Evolutionary conservation across 2,888 invertebrate genomes (phyloP).

Genomic region (Leptinotarsa juncta): DNA sequence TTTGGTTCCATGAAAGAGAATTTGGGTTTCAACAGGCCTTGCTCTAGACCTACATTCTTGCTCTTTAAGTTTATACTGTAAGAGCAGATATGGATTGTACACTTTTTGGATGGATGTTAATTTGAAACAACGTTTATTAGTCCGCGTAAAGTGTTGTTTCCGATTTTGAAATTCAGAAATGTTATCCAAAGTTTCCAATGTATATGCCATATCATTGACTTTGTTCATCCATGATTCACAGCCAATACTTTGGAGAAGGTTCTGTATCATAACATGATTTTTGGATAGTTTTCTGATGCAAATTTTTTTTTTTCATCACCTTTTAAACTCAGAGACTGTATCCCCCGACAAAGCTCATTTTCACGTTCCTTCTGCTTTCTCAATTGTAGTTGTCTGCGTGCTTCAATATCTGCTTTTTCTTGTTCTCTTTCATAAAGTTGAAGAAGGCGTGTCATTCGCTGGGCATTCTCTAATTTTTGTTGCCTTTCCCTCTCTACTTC

Average conservation of each 20-base stretch:
- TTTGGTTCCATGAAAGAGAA: constrained; percentile 56
- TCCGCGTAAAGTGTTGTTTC: constrained; percentile 2
- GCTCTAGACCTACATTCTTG: not conserved
- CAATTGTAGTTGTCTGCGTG: constrained; percentile 8
- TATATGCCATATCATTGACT: not conserved
- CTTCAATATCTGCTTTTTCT: not conserved
- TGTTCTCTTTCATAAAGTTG: not conserved
- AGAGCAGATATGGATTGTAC: constrained; percentile 24
- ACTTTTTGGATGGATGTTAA: constrained; percentile 19
- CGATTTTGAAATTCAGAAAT: constrained; percentile 7
- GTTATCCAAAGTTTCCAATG: not conserved
- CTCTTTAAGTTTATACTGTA: constrained; percentile 27
- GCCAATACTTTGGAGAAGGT: constrained; percentile 15
- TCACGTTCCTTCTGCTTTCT: not conserved
- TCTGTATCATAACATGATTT: constrained; percentile 4
- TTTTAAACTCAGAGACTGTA: not conserved
- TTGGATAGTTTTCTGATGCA: not conserved
- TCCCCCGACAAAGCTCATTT: not conserved
- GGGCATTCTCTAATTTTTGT: not conserved
- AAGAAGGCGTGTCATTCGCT: not conserved
- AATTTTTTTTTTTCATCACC: not conserved
- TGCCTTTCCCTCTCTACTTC: not conserved
- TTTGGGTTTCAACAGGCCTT: constrained; percentile 15
- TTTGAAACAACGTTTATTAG: constrained; percentile 16
- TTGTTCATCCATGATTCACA: constrained; percentile 3